Evolutionary conservation across 2,888 invertebrate species (phyloP).

Genomic region (Brachyptera putata): DNA sequence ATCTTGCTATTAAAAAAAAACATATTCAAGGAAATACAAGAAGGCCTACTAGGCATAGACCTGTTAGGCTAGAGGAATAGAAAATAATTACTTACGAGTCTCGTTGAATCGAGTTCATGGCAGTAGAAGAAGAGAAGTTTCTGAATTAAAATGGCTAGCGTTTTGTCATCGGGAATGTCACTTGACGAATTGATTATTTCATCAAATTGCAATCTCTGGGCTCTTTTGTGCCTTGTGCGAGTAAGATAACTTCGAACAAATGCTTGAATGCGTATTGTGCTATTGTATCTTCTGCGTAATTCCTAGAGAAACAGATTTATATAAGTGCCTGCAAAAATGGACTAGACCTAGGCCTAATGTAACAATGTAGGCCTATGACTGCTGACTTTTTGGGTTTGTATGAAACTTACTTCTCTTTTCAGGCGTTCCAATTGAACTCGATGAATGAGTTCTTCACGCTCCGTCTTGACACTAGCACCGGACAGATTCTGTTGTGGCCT

Average conservation of each 20-base stretch:
- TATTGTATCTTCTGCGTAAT: slow-evolving; percentile 65
- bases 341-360: neutral
- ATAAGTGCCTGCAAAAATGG: neutral
- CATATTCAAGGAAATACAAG: too few relatives aligned
- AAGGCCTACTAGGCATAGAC: too few relatives aligned
- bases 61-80: too few relatives aligned
- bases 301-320: slow-evolving; percentile 53
- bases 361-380: slow-evolving; percentile 23
- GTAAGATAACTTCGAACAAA: slow-evolving; percentile 70
- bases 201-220: slow-evolving; percentile 68
- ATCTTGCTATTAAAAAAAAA: too few relatives aligned
- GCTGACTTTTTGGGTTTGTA: neutral
- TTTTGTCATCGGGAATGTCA: slow-evolving; percentile 45
- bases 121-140: slow-evolving; percentile 77
- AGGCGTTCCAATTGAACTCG: slow-evolving; percentile 81
- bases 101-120: slow-evolving; percentile 58
- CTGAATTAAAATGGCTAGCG: slow-evolving; percentile 56
- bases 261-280: slow-evolving; percentile 78
- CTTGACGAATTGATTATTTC: slow-evolving; percentile 49
- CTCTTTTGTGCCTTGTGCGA: slow-evolving; percentile 61
- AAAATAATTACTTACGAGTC: slow-evolving; percentile 51
- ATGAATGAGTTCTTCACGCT: slow-evolving; percentile 65
- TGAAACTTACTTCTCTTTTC: slow-evolving; percentile 70
- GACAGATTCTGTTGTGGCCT: slow-evolving; percentile 86
- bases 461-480: slow-evolving; percentile 74